These are phyloP conservation scores for Rallus limicola DNA, from an alignment of 2,113 vertebrate genomes.

Conservation along the genomic window DNA sequence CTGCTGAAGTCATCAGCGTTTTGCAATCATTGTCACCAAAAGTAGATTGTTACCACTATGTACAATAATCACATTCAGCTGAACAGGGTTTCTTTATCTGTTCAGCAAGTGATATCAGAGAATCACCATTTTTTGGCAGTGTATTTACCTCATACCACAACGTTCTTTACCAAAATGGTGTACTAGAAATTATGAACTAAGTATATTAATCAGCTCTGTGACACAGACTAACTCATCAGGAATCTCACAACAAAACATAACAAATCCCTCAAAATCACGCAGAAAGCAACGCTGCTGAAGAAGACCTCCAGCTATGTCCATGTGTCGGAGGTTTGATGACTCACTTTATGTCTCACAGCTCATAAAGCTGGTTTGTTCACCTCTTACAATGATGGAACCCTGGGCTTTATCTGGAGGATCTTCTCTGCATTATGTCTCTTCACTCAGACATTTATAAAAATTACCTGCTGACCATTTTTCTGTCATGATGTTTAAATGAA, in stretches of 20 bases:
- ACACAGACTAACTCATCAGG: not conserved
- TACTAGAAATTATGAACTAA: not conserved
- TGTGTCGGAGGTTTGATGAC: fast-evolving
- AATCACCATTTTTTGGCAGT: not conserved
- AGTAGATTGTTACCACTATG: not conserved
- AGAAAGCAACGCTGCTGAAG: not conserved
- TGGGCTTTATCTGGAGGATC: not conserved
- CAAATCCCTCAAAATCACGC: not conserved
- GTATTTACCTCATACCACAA: not conserved
- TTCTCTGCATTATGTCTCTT: not conserved
- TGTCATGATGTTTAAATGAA: not conserved
- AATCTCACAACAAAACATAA: not conserved
- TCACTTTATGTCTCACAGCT: not conserved
- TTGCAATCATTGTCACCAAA: not conserved
- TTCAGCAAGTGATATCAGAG: not conserved
- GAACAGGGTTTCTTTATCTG: not conserved
- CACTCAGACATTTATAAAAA: not conserved
- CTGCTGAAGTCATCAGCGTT: not conserved
- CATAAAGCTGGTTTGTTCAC: not conserved
- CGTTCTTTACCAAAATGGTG: not conserved
- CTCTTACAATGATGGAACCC: not conserved
- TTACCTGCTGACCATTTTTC: not conserved
- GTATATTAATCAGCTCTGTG: not conserved
- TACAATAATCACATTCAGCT: not conserved
- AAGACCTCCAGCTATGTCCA: not conserved